Conservation (phyloP, 2,888 invertebrate species). For the Dasysyrphus albostriatus region DNA sequence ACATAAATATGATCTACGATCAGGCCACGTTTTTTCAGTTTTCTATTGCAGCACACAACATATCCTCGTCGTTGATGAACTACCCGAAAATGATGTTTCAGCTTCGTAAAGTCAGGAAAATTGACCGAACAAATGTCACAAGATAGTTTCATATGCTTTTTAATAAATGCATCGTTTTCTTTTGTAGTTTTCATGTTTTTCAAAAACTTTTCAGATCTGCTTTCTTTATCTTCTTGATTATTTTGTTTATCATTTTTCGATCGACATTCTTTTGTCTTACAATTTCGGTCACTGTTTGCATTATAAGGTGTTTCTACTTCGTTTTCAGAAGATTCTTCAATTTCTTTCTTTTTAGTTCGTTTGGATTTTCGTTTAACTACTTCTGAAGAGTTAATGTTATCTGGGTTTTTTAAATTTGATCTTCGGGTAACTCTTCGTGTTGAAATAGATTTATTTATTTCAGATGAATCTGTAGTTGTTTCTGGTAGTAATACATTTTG, state of each 20-base stretch:
- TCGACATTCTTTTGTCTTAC: slow-evolving; percentile 30
- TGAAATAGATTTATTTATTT: not conserved
- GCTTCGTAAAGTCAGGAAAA: slow-evolving; percentile 69
- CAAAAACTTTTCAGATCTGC: slow-evolving; percentile 47
- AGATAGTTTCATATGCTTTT: slow-evolving; percentile 76
- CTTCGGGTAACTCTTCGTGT: slow-evolving; percentile 48
- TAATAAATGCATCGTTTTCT: slow-evolving; percentile 76
- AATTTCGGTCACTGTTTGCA: not conserved
- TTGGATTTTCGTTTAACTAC: not conserved
- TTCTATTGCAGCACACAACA: slow-evolving; percentile 77
- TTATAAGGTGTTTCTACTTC: not conserved
- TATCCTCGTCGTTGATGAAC: slow-evolving; percentile 76
- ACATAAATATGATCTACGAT: slow-evolving; percentile 77
- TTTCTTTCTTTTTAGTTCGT: slow-evolving; percentile 9
- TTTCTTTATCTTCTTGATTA: slow-evolving; percentile 13
- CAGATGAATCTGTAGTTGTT: not conserved
- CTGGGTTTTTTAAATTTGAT: not conserved
- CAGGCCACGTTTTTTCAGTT: slow-evolving; percentile 73
- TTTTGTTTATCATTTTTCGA: slow-evolving; percentile 45
- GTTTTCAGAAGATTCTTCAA: not conserved
- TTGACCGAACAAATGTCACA: slow-evolving; percentile 75
- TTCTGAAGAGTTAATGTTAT: not conserved
- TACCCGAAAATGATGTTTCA: slow-evolving; percentile 75
- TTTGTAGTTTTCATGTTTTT: slow-evolving; percentile 55
- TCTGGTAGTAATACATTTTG: not conserved